Evolutionary conservation across 2,888 invertebrate genomes (phyloP).

Genomic region (Bruchidius siliquastri): DNA sequence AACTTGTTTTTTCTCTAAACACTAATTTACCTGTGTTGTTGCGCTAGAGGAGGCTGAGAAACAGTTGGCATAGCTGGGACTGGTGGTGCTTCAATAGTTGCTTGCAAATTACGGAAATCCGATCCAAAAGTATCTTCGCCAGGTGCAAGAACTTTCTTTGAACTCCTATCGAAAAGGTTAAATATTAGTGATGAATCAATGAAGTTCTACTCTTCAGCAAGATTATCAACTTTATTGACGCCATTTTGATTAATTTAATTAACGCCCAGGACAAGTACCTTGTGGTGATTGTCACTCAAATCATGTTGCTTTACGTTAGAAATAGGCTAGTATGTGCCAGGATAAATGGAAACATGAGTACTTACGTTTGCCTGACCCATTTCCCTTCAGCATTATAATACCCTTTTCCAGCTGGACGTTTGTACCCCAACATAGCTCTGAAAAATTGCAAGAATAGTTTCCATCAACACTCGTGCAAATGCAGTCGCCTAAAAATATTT

Average conservation of each 20-base stretch:
- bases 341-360: slow-evolving; percentile 5
- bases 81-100: background rate
- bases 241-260: too few species aligned
- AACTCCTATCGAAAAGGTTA: background rate
- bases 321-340: background rate
- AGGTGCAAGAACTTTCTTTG: background rate
- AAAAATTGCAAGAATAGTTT: too few species aligned
- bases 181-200: background rate
- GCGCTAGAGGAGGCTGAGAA: background rate
- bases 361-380: slow-evolving; percentile 44
- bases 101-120: background rate
- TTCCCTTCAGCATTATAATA: slow-evolving; percentile 47
- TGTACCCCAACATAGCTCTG: slow-evolving; percentile 39
- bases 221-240: too few species aligned
- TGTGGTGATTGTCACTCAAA: too few species aligned
- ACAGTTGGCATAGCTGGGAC: background rate
- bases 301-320: too few species aligned
- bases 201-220: too few species aligned
- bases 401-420: slow-evolving; percentile 47
- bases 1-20: background rate
- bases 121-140: background rate
- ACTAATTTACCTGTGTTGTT: background rate
- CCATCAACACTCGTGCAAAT: too few species aligned
- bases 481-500: too few species aligned
- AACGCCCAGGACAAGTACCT: too few species aligned